Conservation (phyloP, 2,888 invertebrate species). For the Matsumyia berberina region DNA sequence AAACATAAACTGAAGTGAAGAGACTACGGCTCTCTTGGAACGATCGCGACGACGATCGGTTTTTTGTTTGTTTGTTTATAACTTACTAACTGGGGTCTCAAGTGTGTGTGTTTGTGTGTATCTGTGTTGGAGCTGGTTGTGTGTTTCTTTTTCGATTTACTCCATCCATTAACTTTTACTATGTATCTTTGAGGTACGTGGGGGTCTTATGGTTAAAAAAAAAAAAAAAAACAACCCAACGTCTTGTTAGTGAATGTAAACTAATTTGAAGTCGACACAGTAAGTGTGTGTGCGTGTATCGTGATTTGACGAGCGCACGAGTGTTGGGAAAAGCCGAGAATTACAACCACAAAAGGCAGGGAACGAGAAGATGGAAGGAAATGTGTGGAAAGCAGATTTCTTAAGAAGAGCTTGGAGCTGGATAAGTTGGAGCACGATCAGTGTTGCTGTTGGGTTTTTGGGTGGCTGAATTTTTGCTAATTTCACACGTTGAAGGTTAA, state of each 20-base stretch:
- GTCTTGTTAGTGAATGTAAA: constrained; percentile 75
- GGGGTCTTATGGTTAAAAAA: constrained; percentile 54
- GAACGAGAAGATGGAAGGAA: constrained; percentile 53
- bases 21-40: constrained; percentile 62
- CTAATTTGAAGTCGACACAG: constrained; percentile 66
- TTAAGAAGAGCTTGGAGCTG: constrained; percentile 59
- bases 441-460: constrained; percentile 48
- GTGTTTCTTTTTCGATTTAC: constrained; percentile 32
- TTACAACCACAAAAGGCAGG: constrained; percentile 31
- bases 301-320: constrained; percentile 45
- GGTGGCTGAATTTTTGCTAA: background rate
- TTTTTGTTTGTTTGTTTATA: constrained; percentile 33
- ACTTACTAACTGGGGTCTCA: constrained; percentile 47
- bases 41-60: constrained; percentile 57
- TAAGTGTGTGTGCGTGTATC: constrained; percentile 27
- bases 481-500: too few relatives aligned
- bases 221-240: constrained; percentile 34
- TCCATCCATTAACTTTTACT: constrained; percentile 66
- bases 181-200: constrained; percentile 54
- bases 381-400: constrained; percentile 70
- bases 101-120: constrained; percentile 41
- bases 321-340: constrained; percentile 55
- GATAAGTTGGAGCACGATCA: constrained; percentile 20
- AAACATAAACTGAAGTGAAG: constrained; percentile 74
- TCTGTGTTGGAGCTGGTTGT: constrained; percentile 46